Conservation (phyloP, 2,797 vertebrate species). For the Artibeus lituratus region DNA sequence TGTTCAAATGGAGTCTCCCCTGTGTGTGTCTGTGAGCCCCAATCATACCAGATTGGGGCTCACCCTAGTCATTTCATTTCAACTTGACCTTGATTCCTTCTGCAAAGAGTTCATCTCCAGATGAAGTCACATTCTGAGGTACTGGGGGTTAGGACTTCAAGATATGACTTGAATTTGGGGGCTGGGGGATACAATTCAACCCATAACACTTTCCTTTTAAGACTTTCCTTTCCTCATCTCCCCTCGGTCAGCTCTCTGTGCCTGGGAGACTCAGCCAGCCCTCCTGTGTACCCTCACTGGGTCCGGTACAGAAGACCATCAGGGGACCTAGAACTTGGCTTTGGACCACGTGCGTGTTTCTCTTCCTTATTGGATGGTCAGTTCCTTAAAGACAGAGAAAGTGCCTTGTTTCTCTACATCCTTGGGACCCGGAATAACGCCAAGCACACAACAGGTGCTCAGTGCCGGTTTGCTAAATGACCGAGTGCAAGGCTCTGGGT, state of each 20-base stretch:
- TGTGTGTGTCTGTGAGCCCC: background rate
- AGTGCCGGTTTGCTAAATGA: background rate
- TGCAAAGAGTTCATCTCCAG: background rate
- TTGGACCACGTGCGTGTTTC: background rate
- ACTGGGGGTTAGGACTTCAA: background rate
- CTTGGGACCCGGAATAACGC: background rate
- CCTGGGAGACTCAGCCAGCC: background rate
- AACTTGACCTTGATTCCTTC: background rate
- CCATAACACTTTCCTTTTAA: background rate
- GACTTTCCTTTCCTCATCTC: background rate
- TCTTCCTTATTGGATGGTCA: background rate
- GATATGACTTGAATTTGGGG: background rate
- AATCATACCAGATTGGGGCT: too few relatives aligned
- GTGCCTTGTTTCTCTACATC: background rate
- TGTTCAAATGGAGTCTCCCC: background rate
- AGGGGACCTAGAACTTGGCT: background rate
- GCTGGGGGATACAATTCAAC: background rate
- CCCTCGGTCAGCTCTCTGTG: background rate
- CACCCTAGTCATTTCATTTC: background rate
- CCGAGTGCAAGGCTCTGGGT: background rate
- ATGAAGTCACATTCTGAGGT: background rate
- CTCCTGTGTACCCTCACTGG: background rate
- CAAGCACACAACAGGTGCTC: background rate
- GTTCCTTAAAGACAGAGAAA: background rate
- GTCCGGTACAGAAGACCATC: background rate